Percentiles rank a stretch among this genome's conserved stretches.
Evolutionary conservation across 2,797 vertebrate species (phyloP).

Genomic region (Valencia hispanica): DNA sequence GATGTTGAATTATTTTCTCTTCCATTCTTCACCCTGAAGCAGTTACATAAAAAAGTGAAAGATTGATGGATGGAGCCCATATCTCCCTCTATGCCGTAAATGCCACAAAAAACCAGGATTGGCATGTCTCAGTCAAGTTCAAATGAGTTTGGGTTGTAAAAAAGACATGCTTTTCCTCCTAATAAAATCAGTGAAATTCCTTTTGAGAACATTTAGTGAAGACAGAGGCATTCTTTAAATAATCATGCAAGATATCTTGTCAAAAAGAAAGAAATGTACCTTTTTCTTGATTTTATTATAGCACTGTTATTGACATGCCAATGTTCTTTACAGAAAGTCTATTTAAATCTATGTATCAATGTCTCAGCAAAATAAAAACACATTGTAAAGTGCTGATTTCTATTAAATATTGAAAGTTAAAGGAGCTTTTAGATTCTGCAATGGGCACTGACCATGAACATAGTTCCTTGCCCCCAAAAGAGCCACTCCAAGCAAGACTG

Average conservation of each 20-base stretch:
- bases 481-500: conserved; percentile 8
- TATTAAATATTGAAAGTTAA: neutral
- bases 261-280: neutral
- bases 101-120: conserved; percentile 37
- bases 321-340: neutral
- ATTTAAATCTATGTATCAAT: neutral
- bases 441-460: conserved; percentile 12
- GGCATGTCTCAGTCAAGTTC: conserved; percentile 27
- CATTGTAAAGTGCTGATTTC: neutral
- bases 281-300: neutral
- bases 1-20: conserved; percentile 45
- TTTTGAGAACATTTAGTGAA: conserved; percentile 6
- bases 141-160: conserved; percentile 11
- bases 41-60: conserved; percentile 53
- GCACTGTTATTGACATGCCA: neutral
- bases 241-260: neutral
- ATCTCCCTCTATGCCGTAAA: conserved; percentile 54
- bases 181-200: conserved; percentile 13
- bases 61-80: conserved; percentile 44
- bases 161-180: conserved; percentile 14
- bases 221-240: neutral
- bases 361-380: neutral
- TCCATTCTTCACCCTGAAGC: conserved; percentile 58
- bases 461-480: conserved; percentile 28
- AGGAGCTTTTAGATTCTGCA: neutral